phyloP scores from a whole-genome alignment of 2,113 vertebrate genomes.

The Mesocricetus auratus region DNA sequence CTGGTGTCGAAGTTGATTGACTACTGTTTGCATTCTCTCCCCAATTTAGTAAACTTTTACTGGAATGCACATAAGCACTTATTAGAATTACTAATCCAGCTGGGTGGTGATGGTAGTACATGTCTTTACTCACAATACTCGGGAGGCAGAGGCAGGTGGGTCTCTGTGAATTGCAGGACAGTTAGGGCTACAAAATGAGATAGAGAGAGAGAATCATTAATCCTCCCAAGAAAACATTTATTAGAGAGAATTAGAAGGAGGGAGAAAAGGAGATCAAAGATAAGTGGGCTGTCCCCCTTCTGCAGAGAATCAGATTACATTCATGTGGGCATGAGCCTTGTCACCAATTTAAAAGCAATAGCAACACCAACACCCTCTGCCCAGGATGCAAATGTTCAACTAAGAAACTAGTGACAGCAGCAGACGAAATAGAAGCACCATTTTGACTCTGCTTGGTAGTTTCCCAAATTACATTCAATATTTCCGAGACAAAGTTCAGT shows the following conservation, averaged over 20 bases:
- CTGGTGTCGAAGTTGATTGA: neutral
- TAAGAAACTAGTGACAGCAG: neutral
- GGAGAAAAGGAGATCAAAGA: neutral
- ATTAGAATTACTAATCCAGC: neutral
- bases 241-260: neutral
- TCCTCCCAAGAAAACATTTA: neutral
- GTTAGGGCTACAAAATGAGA: too few relatives aligned
- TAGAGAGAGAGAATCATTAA: neutral
- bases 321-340: neutral
- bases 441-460: neutral
- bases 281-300: fast-evolving
- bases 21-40: neutral
- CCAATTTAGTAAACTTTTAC: neutral
- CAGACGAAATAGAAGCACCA: neutral
- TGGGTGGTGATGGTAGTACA: neutral
- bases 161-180: neutral
- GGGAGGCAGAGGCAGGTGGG: neutral
- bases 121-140: neutral
- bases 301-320: neutral
- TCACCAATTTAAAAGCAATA: neutral
- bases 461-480: neutral
- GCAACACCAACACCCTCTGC: neutral
- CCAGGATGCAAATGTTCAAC: neutral
- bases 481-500: neutral
- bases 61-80: neutral